These are phyloP conservation scores for Platypus cylindrus DNA, from an alignment of 2,888 invertebrate genomes.

Conservation along the genomic window DNA sequence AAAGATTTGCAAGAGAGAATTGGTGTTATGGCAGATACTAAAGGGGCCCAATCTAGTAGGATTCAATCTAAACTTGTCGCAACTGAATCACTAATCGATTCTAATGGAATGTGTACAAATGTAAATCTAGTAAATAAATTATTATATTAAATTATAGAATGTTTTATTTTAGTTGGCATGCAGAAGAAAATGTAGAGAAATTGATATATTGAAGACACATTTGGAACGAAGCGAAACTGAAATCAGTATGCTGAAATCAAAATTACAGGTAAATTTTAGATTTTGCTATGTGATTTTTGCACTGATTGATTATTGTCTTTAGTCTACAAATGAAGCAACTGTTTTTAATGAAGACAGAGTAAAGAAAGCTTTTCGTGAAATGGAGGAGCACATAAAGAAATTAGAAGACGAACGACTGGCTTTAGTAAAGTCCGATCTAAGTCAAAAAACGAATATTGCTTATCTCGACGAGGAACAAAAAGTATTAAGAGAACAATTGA, in stretches of 20 bases:
- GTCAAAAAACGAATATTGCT: constrained; percentile 39
- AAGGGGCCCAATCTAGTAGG: too few relatives aligned
- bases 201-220: constrained; percentile 42
- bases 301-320: constrained; percentile 8
- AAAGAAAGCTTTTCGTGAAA: constrained; percentile 37
- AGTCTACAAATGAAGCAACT: constrained; percentile 18
- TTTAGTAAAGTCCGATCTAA: constrained; percentile 38
- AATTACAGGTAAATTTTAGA: constrained; percentile 41
- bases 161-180: constrained; percentile 27
- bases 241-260: constrained; percentile 43
- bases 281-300: background rate
- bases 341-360: constrained; percentile 32
- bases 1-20: constrained; percentile 34
- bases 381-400: constrained; percentile 38
- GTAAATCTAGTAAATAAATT: constrained; percentile 5
- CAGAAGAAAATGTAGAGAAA: constrained; percentile 39
- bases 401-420: constrained; percentile 45
- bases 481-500: constrained; percentile 39
- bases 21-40: constrained; percentile 32
- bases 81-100: constrained; percentile 22
- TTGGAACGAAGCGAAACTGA: constrained; percentile 46
- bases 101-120: constrained; percentile 6
- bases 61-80: constrained; percentile 36
- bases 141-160: too few relatives aligned
- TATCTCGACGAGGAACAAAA: constrained; percentile 44